phyloP scores from a whole-genome alignment of 1,140 invertebrate genomes.

The Procambarus virginalis region DNA sequence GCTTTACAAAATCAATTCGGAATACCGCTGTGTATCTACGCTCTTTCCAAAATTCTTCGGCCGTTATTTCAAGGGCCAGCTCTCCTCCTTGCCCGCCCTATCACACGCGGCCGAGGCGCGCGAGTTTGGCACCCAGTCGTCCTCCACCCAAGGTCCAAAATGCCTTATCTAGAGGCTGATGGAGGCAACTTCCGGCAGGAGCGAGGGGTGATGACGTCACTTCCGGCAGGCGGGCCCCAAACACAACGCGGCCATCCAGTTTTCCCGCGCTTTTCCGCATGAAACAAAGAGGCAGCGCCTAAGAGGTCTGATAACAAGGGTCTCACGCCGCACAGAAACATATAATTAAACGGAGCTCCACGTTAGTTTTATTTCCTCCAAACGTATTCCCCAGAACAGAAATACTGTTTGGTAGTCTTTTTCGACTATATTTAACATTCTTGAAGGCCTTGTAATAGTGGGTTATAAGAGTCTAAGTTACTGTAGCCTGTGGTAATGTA shows the following conservation, averaged over 20 bases:
- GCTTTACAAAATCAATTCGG: slow-evolving; percentile 47
- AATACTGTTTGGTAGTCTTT: too few species aligned
- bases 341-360: background rate
- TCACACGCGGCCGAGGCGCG: background rate
- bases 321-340: background rate
- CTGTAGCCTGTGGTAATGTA: too few species aligned
- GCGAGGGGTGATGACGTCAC: slow-evolving; percentile 60
- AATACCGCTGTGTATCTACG: slow-evolving; percentile 7
- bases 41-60: slow-evolving; percentile 55
- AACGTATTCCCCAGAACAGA: too few species aligned
- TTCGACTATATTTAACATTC: too few species aligned
- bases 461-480: too few species aligned
- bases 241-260: slow-evolving; percentile 60
- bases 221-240: slow-evolving; percentile 49
- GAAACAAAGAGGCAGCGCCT: slow-evolving; percentile 47
- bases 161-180: slow-evolving; percentile 31
- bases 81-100: slow-evolving; percentile 19
- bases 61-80: slow-evolving; percentile 54
- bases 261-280: slow-evolving; percentile 63
- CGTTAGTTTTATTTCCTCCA: too few species aligned
- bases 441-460: too few species aligned
- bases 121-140: background rate
- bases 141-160: slow-evolving; percentile 10
- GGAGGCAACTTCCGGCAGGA: slow-evolving; percentile 52
- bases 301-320: background rate